Evolutionary conservation across 1,140 invertebrate genomes (phyloP).

Genomic region (Ditylenchus dipsaci): DNA sequence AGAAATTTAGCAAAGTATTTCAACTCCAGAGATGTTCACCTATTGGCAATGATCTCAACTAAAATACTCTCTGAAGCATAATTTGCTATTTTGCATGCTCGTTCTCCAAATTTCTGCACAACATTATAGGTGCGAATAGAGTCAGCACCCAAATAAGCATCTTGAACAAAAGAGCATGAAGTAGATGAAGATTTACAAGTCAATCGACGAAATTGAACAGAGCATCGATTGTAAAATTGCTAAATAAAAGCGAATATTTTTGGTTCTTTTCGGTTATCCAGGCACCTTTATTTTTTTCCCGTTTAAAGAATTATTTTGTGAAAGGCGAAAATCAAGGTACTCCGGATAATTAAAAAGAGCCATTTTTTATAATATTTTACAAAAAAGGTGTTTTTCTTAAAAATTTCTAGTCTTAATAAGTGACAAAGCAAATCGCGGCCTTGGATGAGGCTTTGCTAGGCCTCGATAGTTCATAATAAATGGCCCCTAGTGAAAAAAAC

Average conservation of each 20-base stretch:
- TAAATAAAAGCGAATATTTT: background rate
- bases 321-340: no score
- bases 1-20: background rate
- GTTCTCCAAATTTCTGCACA: conserved; percentile 21
- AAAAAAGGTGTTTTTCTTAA: no score
- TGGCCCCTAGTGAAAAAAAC: no score
- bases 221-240: conserved; percentile 35
- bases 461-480: no score
- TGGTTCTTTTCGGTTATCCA: conserved; percentile 14
- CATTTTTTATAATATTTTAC: no score
- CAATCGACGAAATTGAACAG: conserved; percentile 33
- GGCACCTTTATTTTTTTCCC: conserved; percentile 30
- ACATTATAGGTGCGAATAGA: conserved; percentile 33
- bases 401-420: no score
- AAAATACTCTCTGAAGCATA: conserved; percentile 15
- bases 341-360: no score
- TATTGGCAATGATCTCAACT: conserved; percentile 29
- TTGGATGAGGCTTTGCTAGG: no score
- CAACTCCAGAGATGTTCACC: background rate
- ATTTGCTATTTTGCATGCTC: conserved; percentile 9
- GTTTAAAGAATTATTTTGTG: background rate
- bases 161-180: conserved; percentile 31
- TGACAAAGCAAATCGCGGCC: no score
- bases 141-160: conserved; percentile 21
- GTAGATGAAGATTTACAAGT: conserved; percentile 23